Conservation (phyloP, 2,113 vertebrate genomes). For the Gambusia affinis region DNA sequence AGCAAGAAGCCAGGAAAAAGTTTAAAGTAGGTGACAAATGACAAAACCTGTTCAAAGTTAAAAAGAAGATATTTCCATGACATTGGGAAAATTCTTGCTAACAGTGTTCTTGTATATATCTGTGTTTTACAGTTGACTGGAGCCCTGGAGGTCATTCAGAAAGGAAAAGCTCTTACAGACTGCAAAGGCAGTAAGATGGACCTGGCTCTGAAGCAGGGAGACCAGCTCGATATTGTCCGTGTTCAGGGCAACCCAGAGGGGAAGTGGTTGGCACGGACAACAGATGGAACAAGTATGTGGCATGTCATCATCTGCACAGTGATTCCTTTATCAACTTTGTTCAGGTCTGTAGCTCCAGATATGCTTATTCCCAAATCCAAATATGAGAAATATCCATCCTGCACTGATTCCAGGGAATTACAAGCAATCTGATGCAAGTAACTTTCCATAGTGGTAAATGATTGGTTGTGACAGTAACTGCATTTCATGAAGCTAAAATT, state of each 20-base stretch:
- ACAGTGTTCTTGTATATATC: neutral
- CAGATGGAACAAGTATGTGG: constrained; percentile 85
- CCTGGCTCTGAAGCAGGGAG: constrained; percentile 86
- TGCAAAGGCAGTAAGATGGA: constrained; percentile 87
- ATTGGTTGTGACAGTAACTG: neutral
- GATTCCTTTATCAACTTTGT: too few species aligned
- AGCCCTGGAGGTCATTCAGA: constrained; percentile 86
- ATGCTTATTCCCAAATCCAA: neutral
- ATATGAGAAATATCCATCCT: neutral
- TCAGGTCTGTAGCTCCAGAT: too few species aligned
- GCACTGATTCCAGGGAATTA: neutral
- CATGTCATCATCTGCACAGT: too few species aligned
- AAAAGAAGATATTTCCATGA: neutral
- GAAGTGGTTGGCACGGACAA: constrained; percentile 88
- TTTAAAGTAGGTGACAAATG: constrained; percentile 86
- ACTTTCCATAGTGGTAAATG: neutral
- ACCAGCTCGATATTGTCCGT: constrained; percentile 89
- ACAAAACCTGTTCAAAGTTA: neutral
- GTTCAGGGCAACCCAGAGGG: constrained; percentile 92
- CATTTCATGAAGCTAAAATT: neutral
- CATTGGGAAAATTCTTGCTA: neutral
- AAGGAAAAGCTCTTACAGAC: constrained; percentile 82
- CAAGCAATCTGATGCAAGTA: neutral
- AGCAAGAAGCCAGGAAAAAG: constrained; percentile 89
- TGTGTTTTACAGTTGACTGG: constrained; percentile 79